Evolutionary conservation across 2,113 vertebrate species (phyloP).

Genomic region (Sebastes fasciatus): DNA sequence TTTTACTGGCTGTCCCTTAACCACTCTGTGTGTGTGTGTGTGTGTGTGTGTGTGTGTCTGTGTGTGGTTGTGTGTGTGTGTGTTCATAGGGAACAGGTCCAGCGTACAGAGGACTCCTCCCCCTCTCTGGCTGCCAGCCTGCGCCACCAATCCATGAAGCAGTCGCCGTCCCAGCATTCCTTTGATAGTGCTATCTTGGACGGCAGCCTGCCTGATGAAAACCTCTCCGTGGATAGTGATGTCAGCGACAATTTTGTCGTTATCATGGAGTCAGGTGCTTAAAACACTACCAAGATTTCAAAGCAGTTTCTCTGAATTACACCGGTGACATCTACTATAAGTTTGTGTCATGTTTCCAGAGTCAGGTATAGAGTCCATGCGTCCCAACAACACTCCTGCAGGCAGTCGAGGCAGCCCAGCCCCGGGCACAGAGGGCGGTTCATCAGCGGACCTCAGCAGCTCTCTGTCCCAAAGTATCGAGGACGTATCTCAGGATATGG

Average conservation of each 20-base stretch:
- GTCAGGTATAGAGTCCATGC: constrained; percentile 86
- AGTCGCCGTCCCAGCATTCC: constrained; percentile 92
- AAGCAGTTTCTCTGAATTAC: neutral
- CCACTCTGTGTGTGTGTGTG: neutral
- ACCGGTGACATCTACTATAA: neutral
- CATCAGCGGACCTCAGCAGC: constrained; percentile 89
- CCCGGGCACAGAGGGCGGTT: constrained; percentile 82
- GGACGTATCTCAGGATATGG: constrained; percentile 86
- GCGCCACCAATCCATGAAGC: constrained; percentile 89
- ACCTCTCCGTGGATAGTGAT: constrained; percentile 92
- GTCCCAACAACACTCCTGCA: constrained; percentile 73
- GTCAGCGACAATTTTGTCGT: constrained; percentile 91
- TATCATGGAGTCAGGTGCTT: constrained; percentile 90
- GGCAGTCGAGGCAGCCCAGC: constrained; percentile 81
- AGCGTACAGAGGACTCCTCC: constrained; percentile 85
- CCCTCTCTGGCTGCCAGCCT: constrained; percentile 73
- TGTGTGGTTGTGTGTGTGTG: constrained; percentile 25
- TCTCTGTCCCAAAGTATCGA: constrained; percentile 89
- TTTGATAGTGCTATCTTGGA: constrained; percentile 91
- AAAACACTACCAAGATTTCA: neutral
- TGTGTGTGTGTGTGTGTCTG: constrained; percentile 10
- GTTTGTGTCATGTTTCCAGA: constrained; percentile 82
- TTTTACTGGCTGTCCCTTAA: constrained; percentile 25
- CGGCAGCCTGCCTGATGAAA: constrained; percentile 90
- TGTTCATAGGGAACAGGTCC: constrained; percentile 85